These are phyloP conservation scores for Myotis daubentonii DNA, from an alignment of 2,797 vertebrate species.

Conservation along the genomic window DNA sequence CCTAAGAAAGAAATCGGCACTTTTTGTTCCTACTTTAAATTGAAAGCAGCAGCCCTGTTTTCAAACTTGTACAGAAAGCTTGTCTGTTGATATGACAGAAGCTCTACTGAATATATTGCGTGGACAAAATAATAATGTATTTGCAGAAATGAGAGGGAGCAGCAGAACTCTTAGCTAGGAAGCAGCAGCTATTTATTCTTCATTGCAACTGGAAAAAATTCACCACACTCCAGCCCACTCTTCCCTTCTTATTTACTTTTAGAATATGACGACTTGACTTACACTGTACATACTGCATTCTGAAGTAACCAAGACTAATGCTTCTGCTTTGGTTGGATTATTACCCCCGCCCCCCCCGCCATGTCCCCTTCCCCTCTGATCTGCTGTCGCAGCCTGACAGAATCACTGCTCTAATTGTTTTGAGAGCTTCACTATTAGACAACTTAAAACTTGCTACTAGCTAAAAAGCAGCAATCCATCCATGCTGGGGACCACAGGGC, in stretches of 20 bases:
- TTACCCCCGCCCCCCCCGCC: too few species aligned
- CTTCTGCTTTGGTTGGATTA: not conserved
- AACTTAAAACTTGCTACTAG: not conserved
- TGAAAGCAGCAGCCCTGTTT: conserved; percentile 18
- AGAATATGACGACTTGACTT: not conserved
- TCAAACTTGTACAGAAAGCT: conserved; percentile 4
- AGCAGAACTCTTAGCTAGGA: not conserved
- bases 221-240: not conserved
- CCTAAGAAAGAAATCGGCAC: conserved; percentile 77
- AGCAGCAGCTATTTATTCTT: not conserved
- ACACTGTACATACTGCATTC: not conserved
- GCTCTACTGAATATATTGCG: not conserved
- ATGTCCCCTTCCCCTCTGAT: not conserved
- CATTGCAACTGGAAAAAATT: not conserved
- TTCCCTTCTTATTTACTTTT: not conserved
- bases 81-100: not conserved
- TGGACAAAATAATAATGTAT: not conserved
- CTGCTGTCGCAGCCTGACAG: not conserved
- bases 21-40: conserved; percentile 57
- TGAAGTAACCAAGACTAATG: not conserved
- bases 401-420: not conserved
- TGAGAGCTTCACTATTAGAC: not conserved
- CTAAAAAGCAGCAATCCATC: not conserved
- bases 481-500: not conserved
- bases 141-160: not conserved